These are phyloP conservation scores for Pachyuromys duprasi DNA, from an alignment of 2,797 vertebrate genomes.

Conservation along the genomic window DNA sequence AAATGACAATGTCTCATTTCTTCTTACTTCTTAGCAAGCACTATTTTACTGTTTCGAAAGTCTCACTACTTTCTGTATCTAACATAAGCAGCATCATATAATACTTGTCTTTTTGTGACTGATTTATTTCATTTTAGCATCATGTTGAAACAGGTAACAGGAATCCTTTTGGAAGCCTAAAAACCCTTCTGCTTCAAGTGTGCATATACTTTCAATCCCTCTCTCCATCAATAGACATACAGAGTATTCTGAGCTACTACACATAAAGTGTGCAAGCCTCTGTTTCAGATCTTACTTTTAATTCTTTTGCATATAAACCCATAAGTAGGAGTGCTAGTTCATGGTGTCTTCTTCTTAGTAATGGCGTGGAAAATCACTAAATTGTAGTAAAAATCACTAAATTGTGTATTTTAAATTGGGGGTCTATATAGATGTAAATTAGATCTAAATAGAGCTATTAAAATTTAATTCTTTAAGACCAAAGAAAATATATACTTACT, in stretches of 20 bases:
- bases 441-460: constrained; percentile 19
- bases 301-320: not conserved
- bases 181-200: not conserved
- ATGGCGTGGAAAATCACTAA: not conserved
- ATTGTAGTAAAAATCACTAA: not conserved
- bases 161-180: constrained; percentile 4
- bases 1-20: not conserved
- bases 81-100: not conserved
- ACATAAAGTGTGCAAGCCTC: not conserved
- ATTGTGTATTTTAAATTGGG: not conserved
- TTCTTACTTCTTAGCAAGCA: not conserved
- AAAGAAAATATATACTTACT: constrained; percentile 36
- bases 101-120: constrained; percentile 14
- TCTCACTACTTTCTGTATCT: not conserved
- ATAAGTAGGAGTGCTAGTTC: not conserved
- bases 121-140: not conserved
- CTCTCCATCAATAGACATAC: not conserved
- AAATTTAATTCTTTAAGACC: constrained; percentile 60
- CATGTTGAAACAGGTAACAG: not conserved
- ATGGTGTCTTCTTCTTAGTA: not conserved
- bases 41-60: not conserved
- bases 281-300: not conserved
- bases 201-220: not conserved
- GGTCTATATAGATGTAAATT: not conserved
- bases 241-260: not conserved